Percentiles rank a stretch among this genome's conserved stretches.
Evolutionary conservation across 2,113 vertebrate genomes (phyloP).

Genomic region (Dipodomys stephensi): DNA sequence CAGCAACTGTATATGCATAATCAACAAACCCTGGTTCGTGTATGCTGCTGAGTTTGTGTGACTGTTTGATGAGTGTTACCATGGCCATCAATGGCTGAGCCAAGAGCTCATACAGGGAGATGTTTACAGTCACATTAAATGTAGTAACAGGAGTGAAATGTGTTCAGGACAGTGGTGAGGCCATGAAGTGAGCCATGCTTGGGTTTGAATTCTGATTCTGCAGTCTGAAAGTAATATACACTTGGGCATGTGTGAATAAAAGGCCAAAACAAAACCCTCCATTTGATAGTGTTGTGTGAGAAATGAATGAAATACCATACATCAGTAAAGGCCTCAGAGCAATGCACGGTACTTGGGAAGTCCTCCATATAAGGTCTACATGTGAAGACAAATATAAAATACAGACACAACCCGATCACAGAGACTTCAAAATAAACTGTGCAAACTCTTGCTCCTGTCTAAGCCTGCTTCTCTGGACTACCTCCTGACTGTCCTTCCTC

Average conservation of each 20-base stretch:
- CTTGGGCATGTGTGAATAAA: background rate
- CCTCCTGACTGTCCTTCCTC: background rate
- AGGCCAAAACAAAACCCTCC: background rate
- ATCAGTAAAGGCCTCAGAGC: background rate
- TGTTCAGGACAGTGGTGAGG: too few relatives aligned
- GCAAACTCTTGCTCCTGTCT: background rate
- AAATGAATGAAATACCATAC: background rate
- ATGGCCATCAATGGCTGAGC: background rate
- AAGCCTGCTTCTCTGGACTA: background rate
- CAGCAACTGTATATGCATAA: background rate
- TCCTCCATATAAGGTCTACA: background rate
- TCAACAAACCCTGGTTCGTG: background rate
- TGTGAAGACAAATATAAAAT: background rate
- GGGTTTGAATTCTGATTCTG: slow-evolving; percentile 41
- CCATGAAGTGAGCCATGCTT: background rate
- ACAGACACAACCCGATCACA: background rate
- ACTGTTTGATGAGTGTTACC: background rate
- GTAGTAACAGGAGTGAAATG: background rate
- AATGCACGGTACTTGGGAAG: background rate
- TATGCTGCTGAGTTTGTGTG: background rate
- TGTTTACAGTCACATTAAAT: background rate
- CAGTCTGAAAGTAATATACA: background rate
- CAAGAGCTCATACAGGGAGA: background rate
- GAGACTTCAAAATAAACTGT: background rate
- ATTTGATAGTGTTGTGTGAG: background rate